phyloP scores from a whole-genome alignment of 2,113 vertebrate genomes.

The Charadrius vociferus region DNA sequence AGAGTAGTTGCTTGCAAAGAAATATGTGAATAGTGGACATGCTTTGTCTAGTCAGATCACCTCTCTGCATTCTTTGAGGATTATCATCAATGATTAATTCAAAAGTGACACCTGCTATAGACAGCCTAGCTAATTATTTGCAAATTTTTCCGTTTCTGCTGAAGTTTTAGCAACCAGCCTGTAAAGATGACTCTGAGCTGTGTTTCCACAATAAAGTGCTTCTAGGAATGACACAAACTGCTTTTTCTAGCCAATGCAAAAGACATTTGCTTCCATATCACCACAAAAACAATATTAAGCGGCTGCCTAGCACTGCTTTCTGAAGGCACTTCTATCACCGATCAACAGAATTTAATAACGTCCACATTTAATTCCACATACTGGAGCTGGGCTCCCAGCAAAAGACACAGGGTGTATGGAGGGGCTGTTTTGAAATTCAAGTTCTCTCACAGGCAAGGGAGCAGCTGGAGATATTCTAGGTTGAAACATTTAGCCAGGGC shows the following conservation, averaged over 20 bases:
- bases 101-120: conserved; percentile 62
- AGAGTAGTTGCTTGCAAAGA: background rate
- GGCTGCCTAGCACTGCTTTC: conserved; percentile 63
- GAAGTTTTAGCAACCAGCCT: conserved; percentile 40
- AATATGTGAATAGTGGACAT: background rate
- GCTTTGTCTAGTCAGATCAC: background rate
- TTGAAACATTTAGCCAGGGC: conserved; percentile 39
- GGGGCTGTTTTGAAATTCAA: conserved; percentile 17
- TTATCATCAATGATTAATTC: background rate
- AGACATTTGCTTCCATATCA: conserved; percentile 61
- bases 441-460: conserved; percentile 19
- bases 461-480: conserved; percentile 34
- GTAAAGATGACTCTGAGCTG: background rate
- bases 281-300: conserved; percentile 63
- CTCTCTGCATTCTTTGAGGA: conserved; percentile 1
- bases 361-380: conserved; percentile 57
- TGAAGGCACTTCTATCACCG: conserved; percentile 67
- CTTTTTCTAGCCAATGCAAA: conserved; percentile 52
- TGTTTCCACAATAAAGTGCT: conserved; percentile 26
- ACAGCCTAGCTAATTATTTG: conserved; percentile 50
- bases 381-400: conserved; percentile 38
- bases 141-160: conserved; percentile 9
- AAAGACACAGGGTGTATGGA: conserved; percentile 22
- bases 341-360: conserved; percentile 71
- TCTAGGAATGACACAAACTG: conserved; percentile 63